Conservation (phyloP, 1,140 invertebrate species). For the Pogonus chalceus region DNA sequence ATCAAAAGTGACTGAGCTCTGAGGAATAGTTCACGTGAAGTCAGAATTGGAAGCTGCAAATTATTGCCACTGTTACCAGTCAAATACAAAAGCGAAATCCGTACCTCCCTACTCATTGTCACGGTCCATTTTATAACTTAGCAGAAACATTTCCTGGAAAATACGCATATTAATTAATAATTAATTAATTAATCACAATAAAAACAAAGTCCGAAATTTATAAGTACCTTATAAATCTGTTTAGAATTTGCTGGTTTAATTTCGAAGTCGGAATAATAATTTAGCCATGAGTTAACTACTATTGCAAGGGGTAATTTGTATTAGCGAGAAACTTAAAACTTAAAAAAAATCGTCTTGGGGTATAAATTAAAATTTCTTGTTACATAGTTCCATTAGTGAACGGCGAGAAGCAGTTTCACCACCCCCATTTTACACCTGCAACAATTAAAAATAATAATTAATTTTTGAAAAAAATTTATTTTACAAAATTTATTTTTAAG, state of each 20-base stretch:
- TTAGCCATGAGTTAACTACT: neutral
- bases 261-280: too few relatives aligned
- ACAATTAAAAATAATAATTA: neutral
- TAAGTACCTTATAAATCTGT: too few relatives aligned
- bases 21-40: neutral
- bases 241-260: too few relatives aligned
- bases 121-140: neutral
- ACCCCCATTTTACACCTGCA: conserved; percentile 4
- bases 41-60: neutral
- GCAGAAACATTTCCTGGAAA: neutral
- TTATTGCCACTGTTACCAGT: too few relatives aligned
- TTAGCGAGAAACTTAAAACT: neutral
- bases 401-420: neutral
- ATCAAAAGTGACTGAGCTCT: too few relatives aligned
- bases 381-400: conserved; percentile 1
- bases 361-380: neutral
- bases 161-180: too few relatives aligned
- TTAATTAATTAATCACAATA: too few relatives aligned
- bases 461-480: too few relatives aligned
- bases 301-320: neutral
- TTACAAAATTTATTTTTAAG: too few relatives aligned
- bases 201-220: too few relatives aligned
- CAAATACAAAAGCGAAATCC: neutral
- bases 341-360: conserved; percentile 1
- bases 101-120: neutral